Evolutionary conservation across 1,140 invertebrate species (phyloP), one percentile per base, ranked within the genome.

Genomic region (Calephelis virginiensis): DNA sequence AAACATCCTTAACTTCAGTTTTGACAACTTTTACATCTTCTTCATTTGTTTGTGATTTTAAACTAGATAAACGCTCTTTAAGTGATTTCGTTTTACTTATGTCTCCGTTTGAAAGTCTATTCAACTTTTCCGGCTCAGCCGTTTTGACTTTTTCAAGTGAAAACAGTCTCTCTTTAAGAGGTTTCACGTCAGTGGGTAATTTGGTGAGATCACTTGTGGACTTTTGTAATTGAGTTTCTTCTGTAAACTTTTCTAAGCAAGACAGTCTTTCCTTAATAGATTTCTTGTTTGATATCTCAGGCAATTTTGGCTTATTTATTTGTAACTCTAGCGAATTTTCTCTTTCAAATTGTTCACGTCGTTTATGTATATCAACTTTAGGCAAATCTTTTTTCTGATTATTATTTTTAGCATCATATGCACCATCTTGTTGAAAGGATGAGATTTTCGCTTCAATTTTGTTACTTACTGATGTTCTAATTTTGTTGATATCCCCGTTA

Each of bases 271-370:
- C 94, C 78, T 95, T 95, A 63, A 96, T 95, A 13, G 94, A 94
- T 79, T 93, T 94, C 53, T 93, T 89, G 59, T 93, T 93, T 3
- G 89, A 81, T 64, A 95, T 93, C 66, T 95, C 94, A 73, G 92
- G 92, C 63, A 92, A 87, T 77, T 89, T 91, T 71, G 82, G 77
- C 81, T 92, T 92, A 61, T 78, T 92, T 66, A 81, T 85, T 76
- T 85, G 89, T 13, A 81, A 67, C 80, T 91, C 92, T 76, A 84
- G 92, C 61, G 85, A 92, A 72, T 81, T 91, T 79, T 93, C 90
- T 72, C 93, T 94, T 83, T 97, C 96, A 75, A 97, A 97, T 53
- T 97, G 93, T 82, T 96, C 95, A 72, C 96, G 94, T 73, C 96
- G 92, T 85, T 97, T 96, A 60, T 94, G 93, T 69, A 97, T 95